Evolutionary conservation across 2,113 vertebrate species (phyloP).

Genomic region (Recurvirostra avosetta): DNA sequence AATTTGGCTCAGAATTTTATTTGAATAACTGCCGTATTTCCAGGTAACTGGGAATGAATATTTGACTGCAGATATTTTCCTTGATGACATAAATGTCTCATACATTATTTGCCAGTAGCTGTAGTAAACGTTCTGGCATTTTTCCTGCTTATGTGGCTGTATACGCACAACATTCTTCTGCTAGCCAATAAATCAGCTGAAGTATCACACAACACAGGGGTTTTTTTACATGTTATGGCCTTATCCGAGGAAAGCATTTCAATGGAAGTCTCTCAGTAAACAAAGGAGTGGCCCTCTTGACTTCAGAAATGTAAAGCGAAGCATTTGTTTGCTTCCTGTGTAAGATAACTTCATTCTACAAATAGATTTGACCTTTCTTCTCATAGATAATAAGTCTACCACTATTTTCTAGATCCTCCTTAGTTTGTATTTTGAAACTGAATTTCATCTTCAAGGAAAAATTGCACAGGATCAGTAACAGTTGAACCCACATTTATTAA

Average conservation of each 20-base stretch:
- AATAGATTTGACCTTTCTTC: not conserved
- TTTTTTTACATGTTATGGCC: not conserved
- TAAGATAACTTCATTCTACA: not conserved
- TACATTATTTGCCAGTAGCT: not conserved
- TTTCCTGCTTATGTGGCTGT: not conserved
- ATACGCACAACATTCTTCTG: not conserved
- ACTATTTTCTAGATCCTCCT: not conserved
- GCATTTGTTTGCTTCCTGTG: not conserved
- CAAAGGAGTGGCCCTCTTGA: not conserved
- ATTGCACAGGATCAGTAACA: not conserved
- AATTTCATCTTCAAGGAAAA: not conserved
- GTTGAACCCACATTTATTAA: not conserved
- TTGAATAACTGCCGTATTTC: not conserved
- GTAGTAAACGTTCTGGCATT: not conserved
- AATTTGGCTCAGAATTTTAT: not conserved
- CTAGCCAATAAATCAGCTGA: not conserved
- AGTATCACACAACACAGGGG: not conserved
- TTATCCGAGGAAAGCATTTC: not conserved
- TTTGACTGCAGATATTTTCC: not conserved
- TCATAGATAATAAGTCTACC: not conserved
- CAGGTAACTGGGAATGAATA: not conserved
- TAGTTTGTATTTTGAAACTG: not conserved
- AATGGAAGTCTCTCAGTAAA: not conserved
- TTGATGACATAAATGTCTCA: not conserved
- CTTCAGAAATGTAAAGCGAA: not conserved